Percentiles rank a stretch among this genome's conserved stretches.
phyloP scores from a whole-genome alignment of 2,797 vertebrate genomes.

The Anguilla megastoma region DNA sequence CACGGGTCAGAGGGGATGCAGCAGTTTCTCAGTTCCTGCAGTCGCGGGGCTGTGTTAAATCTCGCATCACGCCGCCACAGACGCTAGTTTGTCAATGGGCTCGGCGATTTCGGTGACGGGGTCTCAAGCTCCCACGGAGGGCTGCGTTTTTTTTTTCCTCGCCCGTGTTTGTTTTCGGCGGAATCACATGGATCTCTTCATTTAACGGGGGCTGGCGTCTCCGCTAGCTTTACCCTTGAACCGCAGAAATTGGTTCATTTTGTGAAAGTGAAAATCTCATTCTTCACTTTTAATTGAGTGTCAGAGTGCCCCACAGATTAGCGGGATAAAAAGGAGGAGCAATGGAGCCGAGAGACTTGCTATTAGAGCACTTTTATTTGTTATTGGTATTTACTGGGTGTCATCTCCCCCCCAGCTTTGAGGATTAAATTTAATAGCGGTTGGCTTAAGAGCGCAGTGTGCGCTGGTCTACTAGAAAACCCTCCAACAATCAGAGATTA shows the following conservation, averaged over 20 bases:
- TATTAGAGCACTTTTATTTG: constrained; percentile 68
- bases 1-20: background rate
- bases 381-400: constrained; percentile 81
- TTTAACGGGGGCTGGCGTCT: background rate
- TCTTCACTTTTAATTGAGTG: constrained; percentile 79
- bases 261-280: constrained; percentile 57
- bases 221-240: constrained; percentile 26
- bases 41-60: background rate
- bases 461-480: constrained; percentile 49
- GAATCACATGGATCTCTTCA: background rate
- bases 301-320: constrained; percentile 73
- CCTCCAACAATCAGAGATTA: constrained; percentile 66
- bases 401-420: constrained; percentile 56
- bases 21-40: constrained; percentile 7
- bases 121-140: background rate
- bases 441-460: constrained; percentile 65
- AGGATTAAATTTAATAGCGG: constrained; percentile 73
- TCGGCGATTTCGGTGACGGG: background rate
- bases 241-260: constrained; percentile 35
- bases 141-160: background rate
- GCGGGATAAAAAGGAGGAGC: constrained; percentile 62
- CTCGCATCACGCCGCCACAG: background rate
- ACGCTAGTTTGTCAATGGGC: background rate
- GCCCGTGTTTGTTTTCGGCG: background rate
- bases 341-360: constrained; percentile 45